phyloP scores from a whole-genome alignment of 2,888 invertebrate genomes.

The Melinaea marsaeus region DNA sequence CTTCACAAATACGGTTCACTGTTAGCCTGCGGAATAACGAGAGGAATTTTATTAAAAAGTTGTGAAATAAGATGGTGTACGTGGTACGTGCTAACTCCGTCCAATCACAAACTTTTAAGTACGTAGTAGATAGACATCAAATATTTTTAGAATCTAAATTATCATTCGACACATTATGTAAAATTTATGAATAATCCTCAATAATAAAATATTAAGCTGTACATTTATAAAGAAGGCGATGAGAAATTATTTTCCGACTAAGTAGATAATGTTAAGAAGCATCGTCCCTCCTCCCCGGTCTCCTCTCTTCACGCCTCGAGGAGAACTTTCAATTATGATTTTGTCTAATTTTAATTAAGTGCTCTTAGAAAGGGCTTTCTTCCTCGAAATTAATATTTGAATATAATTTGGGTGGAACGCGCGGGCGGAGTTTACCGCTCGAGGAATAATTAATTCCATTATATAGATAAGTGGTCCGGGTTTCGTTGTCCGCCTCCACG shows the following conservation, averaged over 20 bases:
- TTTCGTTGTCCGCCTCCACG: slow-evolving; percentile 35
- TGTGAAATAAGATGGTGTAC: slow-evolving; percentile 61
- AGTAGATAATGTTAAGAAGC: slow-evolving; percentile 74
- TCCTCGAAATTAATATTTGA: slow-evolving; percentile 78
- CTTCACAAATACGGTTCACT: slow-evolving; percentile 62
- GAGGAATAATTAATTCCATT: slow-evolving; percentile 76
- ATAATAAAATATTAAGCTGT: slow-evolving; percentile 49
- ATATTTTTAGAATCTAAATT: no score
- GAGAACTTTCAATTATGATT: slow-evolving; percentile 78
- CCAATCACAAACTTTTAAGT: slow-evolving; percentile 67
- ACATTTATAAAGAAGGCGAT: slow-evolving; percentile 61
- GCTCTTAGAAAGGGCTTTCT: slow-evolving; percentile 77
- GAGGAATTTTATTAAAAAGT: slow-evolving; percentile 76
- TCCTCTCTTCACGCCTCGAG: slow-evolving; percentile 70
- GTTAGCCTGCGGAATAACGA: slow-evolving; percentile 61
- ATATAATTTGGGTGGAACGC: slow-evolving; percentile 76
- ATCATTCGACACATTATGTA: no score
- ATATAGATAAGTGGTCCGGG: slow-evolving; percentile 66
- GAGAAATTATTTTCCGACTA: slow-evolving; percentile 72
- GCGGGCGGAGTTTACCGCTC: slow-evolving; percentile 76
- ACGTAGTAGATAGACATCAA: slow-evolving; percentile 19
- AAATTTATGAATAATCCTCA: no score
- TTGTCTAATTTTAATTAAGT: slow-evolving; percentile 79
- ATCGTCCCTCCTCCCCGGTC: slow-evolving; percentile 55
- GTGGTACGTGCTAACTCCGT: slow-evolving; percentile 53